These are phyloP conservation scores for Heterodera filipjevi DNA, from an alignment of 2,888 invertebrate species.

Conservation along the genomic window DNA sequence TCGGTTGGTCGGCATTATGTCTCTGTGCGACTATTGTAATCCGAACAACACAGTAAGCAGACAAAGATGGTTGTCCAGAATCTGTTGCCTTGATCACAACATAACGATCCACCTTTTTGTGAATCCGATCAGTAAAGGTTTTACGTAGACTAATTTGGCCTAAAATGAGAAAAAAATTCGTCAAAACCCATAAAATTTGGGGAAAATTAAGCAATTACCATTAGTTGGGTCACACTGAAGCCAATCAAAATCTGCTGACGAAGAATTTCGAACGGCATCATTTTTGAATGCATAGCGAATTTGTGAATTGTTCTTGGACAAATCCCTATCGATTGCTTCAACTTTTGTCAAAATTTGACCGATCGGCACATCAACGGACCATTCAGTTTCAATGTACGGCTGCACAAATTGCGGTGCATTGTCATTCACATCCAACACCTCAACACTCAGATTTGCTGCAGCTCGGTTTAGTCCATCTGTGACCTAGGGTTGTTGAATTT, in stretches of 20 bases:
- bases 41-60: neutral
- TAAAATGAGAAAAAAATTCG: neutral
- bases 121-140: neutral
- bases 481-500: slow-evolving; percentile 33
- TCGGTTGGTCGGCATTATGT: neutral
- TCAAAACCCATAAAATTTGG: neutral
- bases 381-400: slow-evolving; percentile 74
- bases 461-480: slow-evolving; percentile 50
- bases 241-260: neutral
- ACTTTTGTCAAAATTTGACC: slow-evolving; percentile 37
- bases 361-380: slow-evolving; percentile 31
- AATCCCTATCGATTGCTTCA: slow-evolving; percentile 78
- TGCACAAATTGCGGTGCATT: slow-evolving; percentile 85
- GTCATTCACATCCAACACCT: slow-evolving; percentile 76
- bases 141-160: neutral
- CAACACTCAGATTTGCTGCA: slow-evolving; percentile 43
- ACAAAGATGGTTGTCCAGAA: neutral
- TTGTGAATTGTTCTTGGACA: slow-evolving; percentile 81
- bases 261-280: neutral
- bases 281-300: slow-evolving; percentile 80
- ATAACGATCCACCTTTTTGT: neutral
- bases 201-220: slow-evolving; percentile 24
- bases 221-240: slow-evolving; percentile 25
- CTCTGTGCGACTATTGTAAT: neutral
- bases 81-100: slow-evolving; percentile 5